phyloP scores from a whole-genome alignment of 2,888 invertebrate genomes.

The Diaphora mendica region DNA sequence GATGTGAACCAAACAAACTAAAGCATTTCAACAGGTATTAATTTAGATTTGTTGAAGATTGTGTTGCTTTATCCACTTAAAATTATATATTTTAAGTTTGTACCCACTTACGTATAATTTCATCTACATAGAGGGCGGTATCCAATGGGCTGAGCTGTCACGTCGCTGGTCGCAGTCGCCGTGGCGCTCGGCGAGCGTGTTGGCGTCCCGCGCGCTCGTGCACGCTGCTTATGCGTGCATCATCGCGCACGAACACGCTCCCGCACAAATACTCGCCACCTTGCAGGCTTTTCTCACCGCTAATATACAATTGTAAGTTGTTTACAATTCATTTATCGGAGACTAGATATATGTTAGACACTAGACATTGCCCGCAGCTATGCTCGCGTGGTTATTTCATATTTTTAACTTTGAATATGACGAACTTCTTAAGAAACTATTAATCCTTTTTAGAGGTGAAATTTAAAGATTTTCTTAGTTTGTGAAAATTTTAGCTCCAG shows the following conservation, averaged over 20 bases:
- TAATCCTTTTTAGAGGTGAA: too few species aligned
- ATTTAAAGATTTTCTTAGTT: too few species aligned
- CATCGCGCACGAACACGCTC: constrained; percentile 37
- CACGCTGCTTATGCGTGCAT: constrained; percentile 68
- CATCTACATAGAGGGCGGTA: constrained; percentile 36
- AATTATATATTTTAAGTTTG: neutral
- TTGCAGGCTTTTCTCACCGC: constrained; percentile 51
- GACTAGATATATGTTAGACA: neutral
- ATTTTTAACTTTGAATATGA: too few species aligned
- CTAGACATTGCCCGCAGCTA: too few species aligned
- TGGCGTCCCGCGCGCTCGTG: constrained; percentile 49
- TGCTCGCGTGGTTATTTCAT: too few species aligned
- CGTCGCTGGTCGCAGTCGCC: constrained; percentile 51
- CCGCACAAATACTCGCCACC: constrained; percentile 17
- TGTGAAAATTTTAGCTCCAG: too few species aligned
- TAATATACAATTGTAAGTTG: constrained; percentile 67
- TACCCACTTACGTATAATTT: too few species aligned
- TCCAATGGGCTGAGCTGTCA: constrained; percentile 58
- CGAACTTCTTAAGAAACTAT: too few species aligned
- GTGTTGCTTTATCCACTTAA: neutral
- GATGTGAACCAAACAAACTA: too few species aligned
- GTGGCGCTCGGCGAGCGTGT: constrained; percentile 54
- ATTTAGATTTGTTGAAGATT: too few species aligned
- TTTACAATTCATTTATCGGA: neutral
- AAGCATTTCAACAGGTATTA: too few species aligned